Percentiles rank a stretch among this genome's conserved stretches.
Conservation (phyloP, 2,888 invertebrate genomes). For the Andrena praecox region DNA sequence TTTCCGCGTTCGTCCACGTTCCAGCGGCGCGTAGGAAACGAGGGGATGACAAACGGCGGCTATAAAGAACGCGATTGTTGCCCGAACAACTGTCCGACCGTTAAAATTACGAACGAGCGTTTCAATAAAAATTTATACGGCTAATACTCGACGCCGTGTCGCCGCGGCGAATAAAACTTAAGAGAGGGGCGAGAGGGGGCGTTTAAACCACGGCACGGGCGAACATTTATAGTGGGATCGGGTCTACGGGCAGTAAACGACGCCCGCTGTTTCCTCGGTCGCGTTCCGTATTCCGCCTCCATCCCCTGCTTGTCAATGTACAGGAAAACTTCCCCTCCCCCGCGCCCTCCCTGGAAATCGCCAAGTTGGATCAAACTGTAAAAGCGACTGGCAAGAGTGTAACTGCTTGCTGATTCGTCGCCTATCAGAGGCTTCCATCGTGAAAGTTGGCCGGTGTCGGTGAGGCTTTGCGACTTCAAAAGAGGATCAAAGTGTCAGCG, state of each 20-base stretch:
- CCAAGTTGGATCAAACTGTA: slow-evolving; percentile 25
- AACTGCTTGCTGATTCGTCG: slow-evolving; percentile 43
- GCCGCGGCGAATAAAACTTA: slow-evolving; percentile 14
- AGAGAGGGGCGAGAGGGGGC: not conserved
- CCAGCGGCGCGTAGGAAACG: no score
- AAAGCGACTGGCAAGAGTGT: slow-evolving; percentile 10
- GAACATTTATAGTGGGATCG: slow-evolving; percentile 4
- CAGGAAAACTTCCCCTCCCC: not conserved
- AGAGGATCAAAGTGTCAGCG: slow-evolving; percentile 65
- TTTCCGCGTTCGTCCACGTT: not conserved
- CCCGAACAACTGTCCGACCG: slow-evolving; percentile 3
- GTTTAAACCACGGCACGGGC: slow-evolving; percentile 5
- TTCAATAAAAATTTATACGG: slow-evolving; percentile 35
- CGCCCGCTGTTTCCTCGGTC: not conserved
- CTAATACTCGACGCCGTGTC: slow-evolving; percentile 3
- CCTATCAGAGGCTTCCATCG: slow-evolving; percentile 44
- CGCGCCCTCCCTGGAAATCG: not conserved
- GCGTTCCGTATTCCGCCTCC: not conserved
- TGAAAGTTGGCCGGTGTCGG: slow-evolving; percentile 31
- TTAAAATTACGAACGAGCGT: slow-evolving; percentile 10
- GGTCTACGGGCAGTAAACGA: slow-evolving; percentile 3
- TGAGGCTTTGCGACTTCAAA: slow-evolving; percentile 54
- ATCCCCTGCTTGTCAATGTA: not conserved
- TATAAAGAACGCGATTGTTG: slow-evolving; percentile 3
- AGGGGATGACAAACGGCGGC: not conserved